Conservation (phyloP, 2,888 invertebrate species). For the Diadegma fenestrale region DNA sequence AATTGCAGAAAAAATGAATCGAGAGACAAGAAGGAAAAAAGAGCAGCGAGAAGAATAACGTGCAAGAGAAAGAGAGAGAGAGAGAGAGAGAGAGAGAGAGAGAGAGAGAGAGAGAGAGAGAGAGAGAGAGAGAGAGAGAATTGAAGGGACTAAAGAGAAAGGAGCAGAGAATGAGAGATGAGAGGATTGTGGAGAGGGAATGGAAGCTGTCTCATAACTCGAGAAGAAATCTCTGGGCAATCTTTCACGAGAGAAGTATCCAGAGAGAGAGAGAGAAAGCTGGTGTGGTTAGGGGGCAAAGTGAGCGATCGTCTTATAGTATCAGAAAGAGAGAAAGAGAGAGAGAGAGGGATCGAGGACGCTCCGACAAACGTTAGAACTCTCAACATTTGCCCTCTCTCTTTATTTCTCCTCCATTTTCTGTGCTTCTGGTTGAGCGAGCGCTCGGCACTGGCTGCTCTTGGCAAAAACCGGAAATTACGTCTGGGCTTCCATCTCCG, state of each 20-base stretch:
- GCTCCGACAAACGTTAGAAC: slow-evolving; percentile 77
- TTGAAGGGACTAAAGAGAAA: slow-evolving; percentile 22
- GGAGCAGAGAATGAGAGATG: slow-evolving; percentile 17
- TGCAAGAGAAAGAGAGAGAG: not conserved
- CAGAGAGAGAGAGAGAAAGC: slow-evolving; percentile 18
- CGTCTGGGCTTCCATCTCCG: slow-evolving; percentile 84
- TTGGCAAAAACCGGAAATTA: slow-evolving; percentile 82
- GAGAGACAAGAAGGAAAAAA: not conserved
- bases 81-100: slow-evolving; percentile 6
- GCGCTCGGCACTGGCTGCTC: slow-evolving; percentile 35
- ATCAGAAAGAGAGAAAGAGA: no score
- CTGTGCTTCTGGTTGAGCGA: slow-evolving; percentile 23
- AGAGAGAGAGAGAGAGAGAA: slow-evolving; percentile 26
- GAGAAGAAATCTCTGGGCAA: slow-evolving; percentile 74
- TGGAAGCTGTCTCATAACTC: slow-evolving; percentile 66
- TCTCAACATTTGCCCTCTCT: slow-evolving; percentile 70
- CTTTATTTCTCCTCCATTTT: slow-evolving; percentile 26
- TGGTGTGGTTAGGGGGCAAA: slow-evolving; percentile 31
- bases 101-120: slow-evolving; percentile 13
- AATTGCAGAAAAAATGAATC: slow-evolving; percentile 35
- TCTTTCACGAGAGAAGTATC: slow-evolving; percentile 71
- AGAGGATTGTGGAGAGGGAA: slow-evolving; percentile 23
- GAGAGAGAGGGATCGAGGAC: no score
- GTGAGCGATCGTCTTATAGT: slow-evolving; percentile 83
- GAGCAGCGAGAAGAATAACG: not conserved